Evolutionary conservation across 2,113 vertebrate genomes (phyloP), one percentile per base, ranked within the genome.

Genomic region (Chionomys nivalis): DNA sequence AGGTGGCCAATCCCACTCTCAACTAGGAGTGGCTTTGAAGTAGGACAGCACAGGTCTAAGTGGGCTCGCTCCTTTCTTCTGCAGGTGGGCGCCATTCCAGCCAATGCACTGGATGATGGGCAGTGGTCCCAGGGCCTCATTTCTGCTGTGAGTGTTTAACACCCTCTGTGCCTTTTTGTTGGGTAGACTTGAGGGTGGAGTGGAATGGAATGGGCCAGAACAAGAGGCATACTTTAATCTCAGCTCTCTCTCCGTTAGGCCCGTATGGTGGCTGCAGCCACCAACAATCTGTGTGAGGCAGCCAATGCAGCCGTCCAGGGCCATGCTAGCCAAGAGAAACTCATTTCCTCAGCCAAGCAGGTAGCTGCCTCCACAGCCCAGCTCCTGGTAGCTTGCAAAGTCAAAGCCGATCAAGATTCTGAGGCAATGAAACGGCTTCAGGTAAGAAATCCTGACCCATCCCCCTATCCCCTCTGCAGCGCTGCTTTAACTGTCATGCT

Each of bases 51-150:
- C 12, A 26, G 65, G 58, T 87, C 91, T 94, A 26, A 96, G 58
- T 3, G 4, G 44, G 16, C 9, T 2, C 12, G 26, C 23, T 26
- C 49, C 14, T 19, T 87, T 78, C n/a, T 55, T 96, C 16, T n/a
- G 75, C 97, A 99, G 99, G 99, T 99, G 81, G 99, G 99, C 0
- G 99, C 99, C 13, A 99, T 99, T 94, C 99, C 99, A 44, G 99
- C 99, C 96, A 99, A 99, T 0, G 99, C 99, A 1, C 98, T 99
- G 95, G 99, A 99, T 85, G 99, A 99, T 55, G 99, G 99, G 12
- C 99, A 99, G 98, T 99, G 99, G 99, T 99, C 99, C 96, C 99
- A 99, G 97, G 99, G 99, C 44, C 99, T 99, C 77, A 99, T 99
- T 98, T 99, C 99, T 95, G 99, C 99, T 0, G 99, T 99, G 98